Base-by-base conservation (phyloP, 2,797 vertebrate species). In the Danio tinwini region DNA sequence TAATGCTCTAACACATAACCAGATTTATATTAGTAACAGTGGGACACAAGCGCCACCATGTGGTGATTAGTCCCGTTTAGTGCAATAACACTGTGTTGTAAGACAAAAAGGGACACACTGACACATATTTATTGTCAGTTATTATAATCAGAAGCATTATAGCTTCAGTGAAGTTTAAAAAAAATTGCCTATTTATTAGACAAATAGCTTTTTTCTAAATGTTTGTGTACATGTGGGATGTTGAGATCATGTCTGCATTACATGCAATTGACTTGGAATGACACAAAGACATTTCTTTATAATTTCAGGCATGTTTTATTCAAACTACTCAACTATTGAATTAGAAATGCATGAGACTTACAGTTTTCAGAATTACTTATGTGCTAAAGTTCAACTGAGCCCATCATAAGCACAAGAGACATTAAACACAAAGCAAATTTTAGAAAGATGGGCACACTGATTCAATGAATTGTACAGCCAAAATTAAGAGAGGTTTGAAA, bases 261-360 rank as follows among this genome's bases (percentile, higher is more conserved):
- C 50, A 70, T 52, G 29, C 52, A 56, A 1, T 7, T 4, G 39
- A 29, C 13, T 56, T 56, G 7, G 16, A 29, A 61, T 44, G 47
- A 70, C 37, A 71, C 76, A 55, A 40, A 78, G 37, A 62, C 67
- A 52, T 44, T n/a, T 7, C 40, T 8, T 52, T 17, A 52, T 7
- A n/a, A 62, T 71, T 44, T 44, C 17, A 70, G 10, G 39, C 7
- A 49, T 44, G 29, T 62, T 78, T 78, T 70, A 78, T 78, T 78
- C 13, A 62, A 17, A 44, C 29, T 21, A 59, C 17, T 56, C 19
- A 65, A 29, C 29, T 29, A 29, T 45, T 65, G 74, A 45, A 56
- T 56, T 56, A 58, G 53, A 49, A 58, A 49, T 55, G 49, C 42
- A 58, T 47, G 14, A 49, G 52, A 56, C 40, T 47, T 68, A 49